Evolutionary conservation across 2,797 vertebrate species (phyloP), one percentile per base, ranked within the genome.

Genomic region (Acrossocheilus fasciatus): DNA sequence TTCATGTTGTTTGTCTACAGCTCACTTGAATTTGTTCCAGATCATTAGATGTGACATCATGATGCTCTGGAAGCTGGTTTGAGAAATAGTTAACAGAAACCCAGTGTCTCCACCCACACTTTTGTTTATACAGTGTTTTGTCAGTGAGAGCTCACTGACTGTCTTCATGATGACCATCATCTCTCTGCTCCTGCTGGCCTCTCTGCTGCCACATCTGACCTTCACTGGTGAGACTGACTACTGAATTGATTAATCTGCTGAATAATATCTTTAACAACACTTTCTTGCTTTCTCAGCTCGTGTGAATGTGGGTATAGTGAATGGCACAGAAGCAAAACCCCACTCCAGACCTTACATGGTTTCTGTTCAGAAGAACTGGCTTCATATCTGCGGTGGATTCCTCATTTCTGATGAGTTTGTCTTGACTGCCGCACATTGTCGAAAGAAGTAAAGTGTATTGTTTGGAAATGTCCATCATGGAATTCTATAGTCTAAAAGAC

Each of bases 391-490:
- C 41, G 94, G 95, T 43, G 95, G 95, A 69, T 95, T 93, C 84
- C 92, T 95, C 0, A 79, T 95, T 69, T 81, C 81, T 5, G 20
- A 92, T 12, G 57, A 88, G 68, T 93, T 94, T 36, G 94, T 96
- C 26, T 69, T 94, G 36, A 95, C 94, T 0, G 95, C 95, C 34
- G 94, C 94, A 0, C 95, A 95, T 90, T 95, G 94, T 10, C 47
- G 39, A 7, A 9, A 86, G 2, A 87, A 59, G 23, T 68, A 75
- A 12, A 20, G n/a, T 41, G 2, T 52, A 17, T 72, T 70, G 8
- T 83, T 64, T 79, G 26, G 15, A 39, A 57, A 34, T 43, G 8
- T 70, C 2, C 11, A 34, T 23, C 0, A 23, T 79, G 26, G 2
- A 1, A 20, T 59, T 36, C 9, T 59, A 7, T 34, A 72, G 23